Evolutionary conservation across 1,140 invertebrate species (phyloP).

Genomic region (Micrasema minimum): DNA sequence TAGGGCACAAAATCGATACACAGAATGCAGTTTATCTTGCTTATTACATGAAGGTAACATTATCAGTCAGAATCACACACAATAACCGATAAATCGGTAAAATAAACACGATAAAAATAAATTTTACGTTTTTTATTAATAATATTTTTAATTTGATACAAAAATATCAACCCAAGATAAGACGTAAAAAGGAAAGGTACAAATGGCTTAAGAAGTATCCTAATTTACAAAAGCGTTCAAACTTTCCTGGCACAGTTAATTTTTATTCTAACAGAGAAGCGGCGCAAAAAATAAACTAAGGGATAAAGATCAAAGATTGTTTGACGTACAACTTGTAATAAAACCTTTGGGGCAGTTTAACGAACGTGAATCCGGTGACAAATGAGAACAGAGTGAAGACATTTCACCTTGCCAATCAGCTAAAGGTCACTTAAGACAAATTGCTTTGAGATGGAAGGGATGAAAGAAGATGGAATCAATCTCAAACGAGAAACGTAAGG

Average conservation of each 20-base stretch:
- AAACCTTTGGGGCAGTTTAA: slow-evolving; percentile 32
- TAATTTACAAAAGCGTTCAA: no score
- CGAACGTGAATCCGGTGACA: slow-evolving; percentile 44
- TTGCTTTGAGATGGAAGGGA: slow-evolving; percentile 43
- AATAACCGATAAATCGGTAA: no score
- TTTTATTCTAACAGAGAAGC: slow-evolving; percentile 3
- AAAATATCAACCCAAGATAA: no score
- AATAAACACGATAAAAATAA: no score
- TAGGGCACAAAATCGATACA: no score
- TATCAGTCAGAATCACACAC: no score
- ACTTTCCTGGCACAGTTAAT: not conserved
- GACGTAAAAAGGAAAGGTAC: no score
- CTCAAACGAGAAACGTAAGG: slow-evolving; percentile 45
- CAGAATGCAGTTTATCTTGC: no score
- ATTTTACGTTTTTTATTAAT: no score
- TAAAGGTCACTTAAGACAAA: slow-evolving; percentile 53
- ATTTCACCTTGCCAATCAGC: slow-evolving; percentile 52
- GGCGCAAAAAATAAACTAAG: slow-evolving; percentile 15
- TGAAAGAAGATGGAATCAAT: slow-evolving; percentile 53
- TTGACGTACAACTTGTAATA: slow-evolving; percentile 33
- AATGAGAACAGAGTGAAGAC: slow-evolving; percentile 48
- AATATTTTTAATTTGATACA: no score
- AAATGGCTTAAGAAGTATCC: not conserved
- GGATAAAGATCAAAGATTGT: slow-evolving; percentile 39
- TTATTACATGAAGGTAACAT: no score